Base-by-base conservation (phyloP, 2,797 vertebrate species). In the Alca torda region DNA sequence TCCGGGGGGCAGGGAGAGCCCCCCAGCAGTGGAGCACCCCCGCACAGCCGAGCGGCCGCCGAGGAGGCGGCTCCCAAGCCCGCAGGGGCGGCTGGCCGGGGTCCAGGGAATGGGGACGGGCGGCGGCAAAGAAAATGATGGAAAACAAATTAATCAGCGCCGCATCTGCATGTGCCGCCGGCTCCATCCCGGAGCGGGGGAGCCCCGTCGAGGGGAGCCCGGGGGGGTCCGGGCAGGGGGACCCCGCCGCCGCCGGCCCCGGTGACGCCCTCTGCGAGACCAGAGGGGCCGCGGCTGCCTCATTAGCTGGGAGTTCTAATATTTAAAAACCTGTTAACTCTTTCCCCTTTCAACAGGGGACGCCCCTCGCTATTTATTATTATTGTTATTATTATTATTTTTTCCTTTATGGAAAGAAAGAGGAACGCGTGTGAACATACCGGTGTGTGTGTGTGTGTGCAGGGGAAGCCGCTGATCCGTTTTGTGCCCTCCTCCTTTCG, bases 321-420 rank as follows among this genome's bases (percentile, higher is more conserved):
- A 41, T 89, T 74, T 56, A 35, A 80, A 96, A 93, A 84, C 46
- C 86, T 89, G 89, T 92, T 93, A 93, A 76, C 84, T 80, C 90
- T 93, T 87, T 79, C 84, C 91, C 45, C 77, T 93, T 94, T 94
- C 92, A 72, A 90, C 46, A 85, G 93, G 92, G 84, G 95, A 92
- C 82, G 89, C 82, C 91, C 79, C 91, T 88, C 48, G 54, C 77
- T 85, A 56, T 94, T 96, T 82, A 7, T 92, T 94, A 17, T 86
- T 92, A 28, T 87, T 90, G 5, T 89, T 91, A 12, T 84, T 60
- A 16, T 41, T 41, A 41, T 41, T 41, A 41, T 41, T 91, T 21
- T 92, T 84, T 46, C 41, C 33, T 77, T 69, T 35, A 30, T 33
- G 93, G 79, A 30, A 69, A 74, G 31, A 35, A 15, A 46, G 67